phyloP scores from a whole-genome alignment of 2,113 vertebrate species.

The Odobenus rosmarus region DNA sequence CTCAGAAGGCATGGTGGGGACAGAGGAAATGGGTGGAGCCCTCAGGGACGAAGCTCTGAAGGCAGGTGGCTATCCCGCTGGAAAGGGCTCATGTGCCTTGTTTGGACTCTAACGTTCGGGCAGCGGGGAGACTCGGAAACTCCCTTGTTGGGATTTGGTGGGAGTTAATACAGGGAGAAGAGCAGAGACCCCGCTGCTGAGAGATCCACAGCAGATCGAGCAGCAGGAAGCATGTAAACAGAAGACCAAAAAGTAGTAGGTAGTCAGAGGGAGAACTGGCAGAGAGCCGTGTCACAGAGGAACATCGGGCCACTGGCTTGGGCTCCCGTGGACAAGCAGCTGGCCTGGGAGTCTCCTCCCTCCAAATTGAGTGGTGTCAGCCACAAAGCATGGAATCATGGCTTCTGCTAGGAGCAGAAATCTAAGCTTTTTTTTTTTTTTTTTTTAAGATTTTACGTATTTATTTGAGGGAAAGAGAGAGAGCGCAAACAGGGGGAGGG shows the following conservation, averaged over 20 bases:
- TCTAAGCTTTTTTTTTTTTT: no score
- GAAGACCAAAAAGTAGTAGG: background rate
- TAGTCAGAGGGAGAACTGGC: background rate
- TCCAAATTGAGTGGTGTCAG: background rate
- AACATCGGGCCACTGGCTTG: background rate
- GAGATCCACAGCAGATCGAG: background rate
- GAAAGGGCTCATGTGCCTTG: background rate
- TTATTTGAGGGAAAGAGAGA: background rate
- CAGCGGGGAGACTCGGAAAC: background rate
- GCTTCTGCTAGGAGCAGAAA: no score
- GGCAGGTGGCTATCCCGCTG: background rate
- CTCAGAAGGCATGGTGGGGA: background rate
- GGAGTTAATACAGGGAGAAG: background rate
- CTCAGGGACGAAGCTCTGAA: background rate
- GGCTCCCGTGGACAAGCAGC: background rate
- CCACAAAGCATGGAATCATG: background rate
- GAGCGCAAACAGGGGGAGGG: background rate
- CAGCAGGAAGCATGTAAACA: background rate
- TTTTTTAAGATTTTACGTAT: background rate
- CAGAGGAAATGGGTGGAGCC: background rate
- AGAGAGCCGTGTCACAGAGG: background rate
- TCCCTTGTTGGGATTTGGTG: background rate
- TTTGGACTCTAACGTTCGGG: background rate
- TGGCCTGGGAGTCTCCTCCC: background rate
- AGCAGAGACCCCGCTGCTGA: background rate